These are phyloP conservation scores for Bombus polaris DNA, from an alignment of 1,140 invertebrate species.

Conservation along the genomic window DNA sequence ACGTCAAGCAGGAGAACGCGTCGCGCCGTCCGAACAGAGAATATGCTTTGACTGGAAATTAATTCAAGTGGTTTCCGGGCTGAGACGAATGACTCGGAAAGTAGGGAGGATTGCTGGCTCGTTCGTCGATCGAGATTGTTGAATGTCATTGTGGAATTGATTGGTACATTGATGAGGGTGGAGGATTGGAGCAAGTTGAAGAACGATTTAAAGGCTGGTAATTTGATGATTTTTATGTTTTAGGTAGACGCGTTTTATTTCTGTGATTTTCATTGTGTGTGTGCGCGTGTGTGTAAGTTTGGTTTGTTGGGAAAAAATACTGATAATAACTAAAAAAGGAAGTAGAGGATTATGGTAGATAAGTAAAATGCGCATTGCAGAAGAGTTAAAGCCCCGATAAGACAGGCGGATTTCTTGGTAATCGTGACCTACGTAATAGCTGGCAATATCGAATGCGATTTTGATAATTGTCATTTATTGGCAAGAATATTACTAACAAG, in stretches of 20 bases:
- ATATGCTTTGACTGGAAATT: conserved; percentile 82
- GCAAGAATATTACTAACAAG: conserved; percentile 72
- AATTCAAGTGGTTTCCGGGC: conserved; percentile 81
- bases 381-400: not conserved
- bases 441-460: not conserved
- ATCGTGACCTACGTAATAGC: not conserved
- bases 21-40: conserved; percentile 71
- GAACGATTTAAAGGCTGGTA: not conserved
- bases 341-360: not conserved
- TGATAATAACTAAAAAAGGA: not conserved
- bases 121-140: not conserved
- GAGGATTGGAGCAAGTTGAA: not conserved
- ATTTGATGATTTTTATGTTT: not conserved
- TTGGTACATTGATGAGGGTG: not conserved
- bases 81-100: conserved; percentile 38
- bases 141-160: not conserved
- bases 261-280: too few relatives aligned
- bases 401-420: not conserved
- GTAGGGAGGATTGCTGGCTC: not conserved
- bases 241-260: not conserved
- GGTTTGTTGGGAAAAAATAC: not conserved
- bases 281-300: not conserved
- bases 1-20: conserved; percentile 72
- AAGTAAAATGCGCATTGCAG: not conserved
- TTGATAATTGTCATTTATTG: conserved; percentile 63